Percentiles rank a stretch among this genome's conserved stretches.
These are phyloP conservation scores for Phodopus roborovskii DNA, from an alignment of 2,113 vertebrate genomes.

Conservation along the genomic window DNA sequence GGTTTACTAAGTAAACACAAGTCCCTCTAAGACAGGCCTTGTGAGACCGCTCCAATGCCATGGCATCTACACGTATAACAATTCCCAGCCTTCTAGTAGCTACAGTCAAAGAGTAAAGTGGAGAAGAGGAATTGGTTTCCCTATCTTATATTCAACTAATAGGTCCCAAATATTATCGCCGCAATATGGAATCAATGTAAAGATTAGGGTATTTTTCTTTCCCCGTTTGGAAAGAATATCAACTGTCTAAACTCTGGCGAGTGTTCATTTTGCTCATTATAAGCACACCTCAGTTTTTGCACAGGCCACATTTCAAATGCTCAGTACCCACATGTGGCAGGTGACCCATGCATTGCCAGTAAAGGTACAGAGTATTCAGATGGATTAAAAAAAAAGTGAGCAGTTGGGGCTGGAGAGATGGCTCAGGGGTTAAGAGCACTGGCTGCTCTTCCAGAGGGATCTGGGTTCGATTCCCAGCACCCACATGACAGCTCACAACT, in stretches of 20 bases:
- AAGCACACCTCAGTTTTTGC: slow-evolving; percentile 23
- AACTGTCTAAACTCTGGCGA: not conserved
- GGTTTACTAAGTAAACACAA: slow-evolving; percentile 70
- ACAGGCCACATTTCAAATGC: not conserved
- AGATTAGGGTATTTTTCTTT: not conserved
- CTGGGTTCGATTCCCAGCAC: not conserved
- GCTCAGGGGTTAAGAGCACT: not conserved
- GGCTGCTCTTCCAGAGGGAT: not conserved
- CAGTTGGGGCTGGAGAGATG: not conserved
- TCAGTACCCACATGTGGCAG: not conserved
- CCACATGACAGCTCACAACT: not conserved
- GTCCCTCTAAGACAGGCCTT: not conserved
- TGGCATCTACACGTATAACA: not conserved
- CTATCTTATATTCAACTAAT: not conserved
- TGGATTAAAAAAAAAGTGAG: not conserved
- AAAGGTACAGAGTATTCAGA: not conserved
- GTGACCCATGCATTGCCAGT: not conserved
- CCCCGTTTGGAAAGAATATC: not conserved
- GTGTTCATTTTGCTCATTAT: not conserved
- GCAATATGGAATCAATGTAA: not conserved
- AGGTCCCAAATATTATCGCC: not conserved
- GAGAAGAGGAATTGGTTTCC: not conserved
- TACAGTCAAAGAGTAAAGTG: not conserved
- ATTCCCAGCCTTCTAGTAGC: not conserved
- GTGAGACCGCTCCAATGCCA: not conserved